Conservation (phyloP, 2,797 vertebrate species). For the Potorous gilbertii region DNA sequence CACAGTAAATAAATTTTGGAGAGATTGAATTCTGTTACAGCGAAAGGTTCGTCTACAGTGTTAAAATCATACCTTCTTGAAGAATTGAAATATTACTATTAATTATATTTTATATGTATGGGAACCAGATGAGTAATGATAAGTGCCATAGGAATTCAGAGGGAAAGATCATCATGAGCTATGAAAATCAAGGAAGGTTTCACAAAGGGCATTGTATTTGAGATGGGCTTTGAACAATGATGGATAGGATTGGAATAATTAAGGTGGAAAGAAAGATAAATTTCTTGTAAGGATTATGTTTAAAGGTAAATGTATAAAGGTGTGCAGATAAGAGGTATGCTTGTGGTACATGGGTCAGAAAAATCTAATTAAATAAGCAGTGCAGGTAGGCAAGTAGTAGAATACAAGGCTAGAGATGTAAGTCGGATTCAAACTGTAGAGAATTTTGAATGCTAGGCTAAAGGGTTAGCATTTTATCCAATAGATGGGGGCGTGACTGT, state of each 20-base stretch:
- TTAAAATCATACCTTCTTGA: not conserved
- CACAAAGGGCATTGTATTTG: not conserved
- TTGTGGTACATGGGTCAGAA: not conserved
- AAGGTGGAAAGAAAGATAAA: not conserved
- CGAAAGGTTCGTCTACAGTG: not conserved
- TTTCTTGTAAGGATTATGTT: not conserved
- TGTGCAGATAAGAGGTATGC: not conserved
- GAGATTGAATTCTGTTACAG: not conserved
- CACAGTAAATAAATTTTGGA: not conserved
- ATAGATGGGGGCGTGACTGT: not conserved
- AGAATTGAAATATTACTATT: too few relatives aligned
- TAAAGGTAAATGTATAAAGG: not conserved
- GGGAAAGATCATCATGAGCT: not conserved
- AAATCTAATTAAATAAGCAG: not conserved
- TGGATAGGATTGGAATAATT: not conserved
- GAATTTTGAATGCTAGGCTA: not conserved
- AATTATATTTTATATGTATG: not conserved
- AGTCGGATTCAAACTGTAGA: not conserved
- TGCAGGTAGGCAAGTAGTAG: not conserved
- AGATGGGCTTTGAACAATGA: not conserved
- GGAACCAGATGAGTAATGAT: not conserved
- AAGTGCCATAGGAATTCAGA: not conserved
- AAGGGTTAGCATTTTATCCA: not conserved
- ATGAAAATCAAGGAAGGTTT: not conserved
- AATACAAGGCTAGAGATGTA: not conserved